A percentile compares a stretch with the other conserved stretches of the same genome.
phyloP scores from a whole-genome alignment of 2,113 vertebrate species.

The Pygoscelis adeliae region DNA sequence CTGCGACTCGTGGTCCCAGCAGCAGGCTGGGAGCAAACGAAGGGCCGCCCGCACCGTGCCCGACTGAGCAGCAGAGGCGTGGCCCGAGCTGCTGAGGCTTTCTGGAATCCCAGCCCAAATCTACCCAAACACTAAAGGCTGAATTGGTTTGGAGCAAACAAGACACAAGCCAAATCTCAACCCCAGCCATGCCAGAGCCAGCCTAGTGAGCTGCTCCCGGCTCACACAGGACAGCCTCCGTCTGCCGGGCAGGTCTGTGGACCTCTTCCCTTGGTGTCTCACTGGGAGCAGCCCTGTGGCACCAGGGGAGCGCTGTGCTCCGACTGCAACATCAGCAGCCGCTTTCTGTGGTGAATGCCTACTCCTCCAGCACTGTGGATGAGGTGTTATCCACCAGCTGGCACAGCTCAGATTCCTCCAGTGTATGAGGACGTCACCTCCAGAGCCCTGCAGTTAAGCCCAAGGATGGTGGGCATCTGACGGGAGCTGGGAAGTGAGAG shows the following conservation, averaged over 20 bases:
- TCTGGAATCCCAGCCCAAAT: not conserved
- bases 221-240: not conserved
- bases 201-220: not conserved
- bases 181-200: not conserved
- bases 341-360: accelerated
- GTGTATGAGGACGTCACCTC: accelerated
- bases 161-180: not conserved
- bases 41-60: accelerated
- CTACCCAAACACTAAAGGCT: not conserved
- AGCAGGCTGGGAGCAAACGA: not conserved
- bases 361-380: accelerated
- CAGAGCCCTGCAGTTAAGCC: not conserved
- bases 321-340: not conserved
- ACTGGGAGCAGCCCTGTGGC: not conserved
- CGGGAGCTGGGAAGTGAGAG: not conserved
- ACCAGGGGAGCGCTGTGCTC: not conserved
- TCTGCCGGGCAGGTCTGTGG: not conserved
- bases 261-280: not conserved
- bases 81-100: not conserved
- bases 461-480: not conserved
- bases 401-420: not conserved
- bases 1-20: not conserved
- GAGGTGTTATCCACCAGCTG: not conserved
- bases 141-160: not conserved
- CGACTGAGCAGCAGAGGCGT: accelerated